Evolutionary conservation across 2,888 invertebrate species (phyloP), one percentile per base, ranked within the genome.

Genomic region (Papilio gigon): DNA sequence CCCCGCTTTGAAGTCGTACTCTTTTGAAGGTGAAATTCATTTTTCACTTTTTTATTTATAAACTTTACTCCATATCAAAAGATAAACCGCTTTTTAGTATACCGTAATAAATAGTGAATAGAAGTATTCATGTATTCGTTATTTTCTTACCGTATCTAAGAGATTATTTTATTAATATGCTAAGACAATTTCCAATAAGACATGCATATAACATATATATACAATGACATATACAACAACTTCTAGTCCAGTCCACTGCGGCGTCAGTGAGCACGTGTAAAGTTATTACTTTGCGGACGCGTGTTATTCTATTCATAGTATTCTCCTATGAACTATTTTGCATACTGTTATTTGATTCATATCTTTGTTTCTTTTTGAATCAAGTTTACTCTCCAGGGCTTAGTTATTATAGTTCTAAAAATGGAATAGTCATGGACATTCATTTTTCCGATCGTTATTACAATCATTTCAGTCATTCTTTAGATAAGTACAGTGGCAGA

Each of bases 1-100:
- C 30, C 53, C 53, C 30, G 30, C 53, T 56, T 56, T 56, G 53
- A 56, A 56, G 53, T 56, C n/a, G 14, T 8, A 30, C 17, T 9
- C 53, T 56, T 53, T 56, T 56, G 53, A 56, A 56, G 30, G 30
- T 6, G 53, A 17, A 56, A 17, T 30, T 17, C 53, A 30, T 56
- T 30, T 56, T 56, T 56, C 17, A 30, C 5, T 56, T 56, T 56
- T 56, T 30, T 8, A 56, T 30, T 56, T 56, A 56, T 30, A 3
- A 30, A 17, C 8, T 53, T n/a, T 17, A 56, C 8, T 25, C 0
- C 11, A 30, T 30, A 30, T 56, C 8, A 27, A 56, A 30, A n/a
- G 17, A 17, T 53, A 53, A n/a, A 53, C 47, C 47, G 14, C n/a
- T 25, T 50, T 50, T 50, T 1, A 12, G 47, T 47, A 22, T 11